Evolutionary conservation across 2,888 invertebrate species (phyloP).

Genomic region (Scelioninae gen. 2): DNA sequence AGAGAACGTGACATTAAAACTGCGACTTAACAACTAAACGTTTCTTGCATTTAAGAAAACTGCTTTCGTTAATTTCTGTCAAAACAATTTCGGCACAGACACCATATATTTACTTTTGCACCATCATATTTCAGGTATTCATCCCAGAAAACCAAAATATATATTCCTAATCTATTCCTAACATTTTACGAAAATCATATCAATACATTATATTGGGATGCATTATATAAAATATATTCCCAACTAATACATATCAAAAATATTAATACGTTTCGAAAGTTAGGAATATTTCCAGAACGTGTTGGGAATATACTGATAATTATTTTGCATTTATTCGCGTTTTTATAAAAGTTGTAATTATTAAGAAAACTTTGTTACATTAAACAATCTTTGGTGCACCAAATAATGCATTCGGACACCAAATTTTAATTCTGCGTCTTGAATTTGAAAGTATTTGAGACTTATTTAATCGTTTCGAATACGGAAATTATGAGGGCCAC

Average conservation of each 20-base stretch:
- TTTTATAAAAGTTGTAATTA: neutral
- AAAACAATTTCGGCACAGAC: too few relatives aligned
- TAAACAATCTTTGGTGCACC: slow-evolving; percentile 5
- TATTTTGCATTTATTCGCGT: neutral
- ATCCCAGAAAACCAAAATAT: too few relatives aligned
- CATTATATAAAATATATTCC: too few relatives aligned
- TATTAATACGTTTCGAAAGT: too few relatives aligned
- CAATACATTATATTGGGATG: too few relatives aligned
- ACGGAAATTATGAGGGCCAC: slow-evolving; percentile 63
- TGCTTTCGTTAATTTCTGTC: too few relatives aligned
- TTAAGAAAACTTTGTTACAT: neutral
- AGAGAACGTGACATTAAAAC: slow-evolving; percentile 5
- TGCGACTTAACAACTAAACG: neutral
- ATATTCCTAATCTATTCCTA: too few relatives aligned
- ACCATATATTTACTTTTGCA: too few relatives aligned
- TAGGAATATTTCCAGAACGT: too few relatives aligned
- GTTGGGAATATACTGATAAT: neutral
- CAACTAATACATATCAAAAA: too few relatives aligned
- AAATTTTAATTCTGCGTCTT: neutral
- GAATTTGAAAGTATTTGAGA: neutral
- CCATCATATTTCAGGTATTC: too few relatives aligned
- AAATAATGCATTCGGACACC: neutral
- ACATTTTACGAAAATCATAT: too few relatives aligned
- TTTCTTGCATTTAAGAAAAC: neutral
- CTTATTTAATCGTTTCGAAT: slow-evolving; percentile 50